A percentile compares a stretch with the other conserved stretches of the same genome.
These are phyloP conservation scores for Macaria notata DNA, from an alignment of 2,888 invertebrate species.

Conservation along the genomic window DNA sequence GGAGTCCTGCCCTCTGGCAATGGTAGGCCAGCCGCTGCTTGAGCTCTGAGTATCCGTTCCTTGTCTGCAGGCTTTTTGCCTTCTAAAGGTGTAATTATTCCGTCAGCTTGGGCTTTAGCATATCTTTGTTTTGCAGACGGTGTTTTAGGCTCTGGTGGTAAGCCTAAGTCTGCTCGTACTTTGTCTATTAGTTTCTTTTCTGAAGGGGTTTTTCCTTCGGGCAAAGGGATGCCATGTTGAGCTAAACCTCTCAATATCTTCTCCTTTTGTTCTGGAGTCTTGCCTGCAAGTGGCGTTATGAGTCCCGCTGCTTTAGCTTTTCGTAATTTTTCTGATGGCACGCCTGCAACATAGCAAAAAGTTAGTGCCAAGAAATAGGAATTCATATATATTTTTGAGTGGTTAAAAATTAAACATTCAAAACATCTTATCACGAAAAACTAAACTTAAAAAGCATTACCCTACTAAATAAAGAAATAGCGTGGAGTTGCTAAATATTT, in stretches of 20 bases:
- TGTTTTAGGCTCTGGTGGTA: constrained; percentile 41
- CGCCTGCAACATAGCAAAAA: constrained; percentile 33
- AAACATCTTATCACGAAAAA: too few species aligned
- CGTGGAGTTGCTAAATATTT: too few species aligned
- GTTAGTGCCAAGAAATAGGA: too few species aligned
- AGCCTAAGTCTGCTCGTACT: constrained; percentile 31
- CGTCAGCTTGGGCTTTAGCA: constrained; percentile 28
- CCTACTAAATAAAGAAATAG: too few species aligned
- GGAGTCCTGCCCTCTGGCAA: constrained; percentile 42
- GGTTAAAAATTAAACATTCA: too few species aligned
- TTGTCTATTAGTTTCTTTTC: constrained; percentile 33
- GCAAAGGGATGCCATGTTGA: constrained; percentile 33
- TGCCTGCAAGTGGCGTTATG: constrained; percentile 39
- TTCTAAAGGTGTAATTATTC: constrained; percentile 32
- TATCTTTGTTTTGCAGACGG: constrained; percentile 41
- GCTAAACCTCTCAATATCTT: constrained; percentile 38
- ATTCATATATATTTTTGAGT: too few species aligned
- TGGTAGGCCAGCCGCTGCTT: constrained; percentile 31
- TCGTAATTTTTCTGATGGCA: constrained; percentile 25
- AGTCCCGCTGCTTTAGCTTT: constrained; percentile 31
- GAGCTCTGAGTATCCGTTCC: constrained; percentile 29
- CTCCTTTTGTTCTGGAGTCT: constrained; percentile 42
- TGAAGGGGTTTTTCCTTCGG: constrained; percentile 32
- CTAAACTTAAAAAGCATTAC: too few species aligned
- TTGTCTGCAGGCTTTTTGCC: constrained; percentile 33